Evolutionary conservation across 2,113 vertebrate species (phyloP).

Genomic region (Pandion haliaetus): DNA sequence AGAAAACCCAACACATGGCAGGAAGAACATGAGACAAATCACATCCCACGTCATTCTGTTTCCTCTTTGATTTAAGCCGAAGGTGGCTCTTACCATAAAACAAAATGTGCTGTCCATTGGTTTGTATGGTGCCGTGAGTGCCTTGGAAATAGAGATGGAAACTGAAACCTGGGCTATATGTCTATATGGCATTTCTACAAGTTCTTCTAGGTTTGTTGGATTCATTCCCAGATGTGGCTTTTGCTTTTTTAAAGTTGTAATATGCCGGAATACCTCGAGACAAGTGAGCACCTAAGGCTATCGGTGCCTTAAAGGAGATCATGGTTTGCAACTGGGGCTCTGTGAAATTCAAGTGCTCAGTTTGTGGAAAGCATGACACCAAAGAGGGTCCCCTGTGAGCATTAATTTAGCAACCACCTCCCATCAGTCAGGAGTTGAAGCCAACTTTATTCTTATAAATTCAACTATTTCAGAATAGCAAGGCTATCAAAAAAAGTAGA

Average conservation of each 20-base stretch:
- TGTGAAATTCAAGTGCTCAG: not conserved
- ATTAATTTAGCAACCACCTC: not conserved
- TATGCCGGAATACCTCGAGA: not conserved
- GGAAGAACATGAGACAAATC: not conserved
- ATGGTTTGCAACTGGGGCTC: not conserved
- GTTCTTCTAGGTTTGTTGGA: not conserved
- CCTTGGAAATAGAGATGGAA: not conserved
- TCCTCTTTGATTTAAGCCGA: not conserved
- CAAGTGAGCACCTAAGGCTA: not conserved
- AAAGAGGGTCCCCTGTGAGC: not conserved
- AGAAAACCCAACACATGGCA: not conserved
- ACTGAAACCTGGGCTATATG: not conserved
- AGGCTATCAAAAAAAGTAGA: not conserved
- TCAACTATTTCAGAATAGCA: not conserved
- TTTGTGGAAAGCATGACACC: not conserved
- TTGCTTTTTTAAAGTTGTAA: not conserved
- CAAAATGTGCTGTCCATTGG: not conserved
- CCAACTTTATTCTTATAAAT: not conserved
- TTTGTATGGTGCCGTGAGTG: not conserved
- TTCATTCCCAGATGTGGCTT: not conserved
- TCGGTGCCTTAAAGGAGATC: not conserved
- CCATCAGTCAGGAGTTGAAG: not conserved
- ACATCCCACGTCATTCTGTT: accelerated
- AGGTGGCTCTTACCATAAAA: not conserved
- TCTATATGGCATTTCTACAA: not conserved